These are phyloP conservation scores for Charadrius vociferus DNA, from an alignment of 2,113 vertebrate genomes.

Conservation along the genomic window DNA sequence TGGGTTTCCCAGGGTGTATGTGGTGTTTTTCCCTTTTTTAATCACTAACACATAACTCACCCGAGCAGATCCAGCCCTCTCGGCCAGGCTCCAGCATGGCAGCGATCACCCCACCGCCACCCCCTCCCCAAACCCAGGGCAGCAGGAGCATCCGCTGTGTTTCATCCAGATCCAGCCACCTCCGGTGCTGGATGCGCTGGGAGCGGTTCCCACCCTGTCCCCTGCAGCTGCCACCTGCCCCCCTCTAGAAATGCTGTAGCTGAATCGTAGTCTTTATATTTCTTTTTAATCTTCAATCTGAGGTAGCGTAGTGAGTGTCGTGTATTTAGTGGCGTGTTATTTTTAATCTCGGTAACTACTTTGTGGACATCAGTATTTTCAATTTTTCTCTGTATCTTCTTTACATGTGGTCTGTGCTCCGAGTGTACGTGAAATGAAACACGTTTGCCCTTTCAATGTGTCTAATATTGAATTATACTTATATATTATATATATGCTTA, in stretches of 20 bases:
- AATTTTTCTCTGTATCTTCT: constrained; percentile 65
- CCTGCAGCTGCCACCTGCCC: constrained; percentile 51
- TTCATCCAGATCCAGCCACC: not conserved
- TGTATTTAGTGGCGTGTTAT: constrained; percentile 79
- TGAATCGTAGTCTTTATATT: constrained; percentile 69
- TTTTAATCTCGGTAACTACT: constrained; percentile 69
- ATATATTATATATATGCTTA: constrained; percentile 91
- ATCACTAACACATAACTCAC: constrained; percentile 35
- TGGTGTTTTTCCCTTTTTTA: not conserved
- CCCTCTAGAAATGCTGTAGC: constrained; percentile 53
- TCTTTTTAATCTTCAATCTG: constrained; percentile 69
- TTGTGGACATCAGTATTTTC: constrained; percentile 75
- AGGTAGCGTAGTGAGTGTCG: constrained; percentile 76
- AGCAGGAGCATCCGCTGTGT: not conserved
- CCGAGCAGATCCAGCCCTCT: not conserved
- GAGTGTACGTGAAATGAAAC: constrained; percentile 88
- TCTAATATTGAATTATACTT: constrained; percentile 88
- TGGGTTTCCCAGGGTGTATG: not conserved
- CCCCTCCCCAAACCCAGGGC: not conserved
- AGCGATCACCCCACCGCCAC: not conserved
- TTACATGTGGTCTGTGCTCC: constrained; percentile 79
- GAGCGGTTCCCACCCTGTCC: constrained; percentile 27
- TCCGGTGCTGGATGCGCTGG: constrained; percentile 33
- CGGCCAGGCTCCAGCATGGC: not conserved
- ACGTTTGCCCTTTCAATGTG: constrained; percentile 86